Percentiles rank a stretch among this genome's conserved stretches.
These are phyloP conservation scores for Sisor rabdophorus DNA, from an alignment of 2,113 vertebrate genomes.

Conservation along the genomic window DNA sequence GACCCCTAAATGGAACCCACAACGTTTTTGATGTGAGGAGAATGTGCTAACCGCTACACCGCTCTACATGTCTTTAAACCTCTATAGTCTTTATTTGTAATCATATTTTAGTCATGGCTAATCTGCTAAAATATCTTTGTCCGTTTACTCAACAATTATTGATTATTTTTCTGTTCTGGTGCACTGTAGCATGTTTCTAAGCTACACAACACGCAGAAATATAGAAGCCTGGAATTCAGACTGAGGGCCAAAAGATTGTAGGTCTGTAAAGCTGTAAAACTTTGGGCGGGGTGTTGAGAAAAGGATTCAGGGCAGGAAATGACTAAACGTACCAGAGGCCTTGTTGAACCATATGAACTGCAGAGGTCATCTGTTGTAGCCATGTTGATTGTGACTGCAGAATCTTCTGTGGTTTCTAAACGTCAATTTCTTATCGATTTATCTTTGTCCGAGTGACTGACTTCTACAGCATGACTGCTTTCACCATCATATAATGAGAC, in stretches of 20 bases:
- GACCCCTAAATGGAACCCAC: no score
- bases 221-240: neutral
- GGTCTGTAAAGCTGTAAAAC: neutral
- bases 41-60: no score
- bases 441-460: neutral
- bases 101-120: no score
- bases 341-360: neutral
- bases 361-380: slow-evolving; percentile 5
- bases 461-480: neutral
- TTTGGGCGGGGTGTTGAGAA: slow-evolving; percentile 5
- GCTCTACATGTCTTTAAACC: no score
- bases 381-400: neutral
- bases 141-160: neutral
- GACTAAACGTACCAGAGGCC: neutral
- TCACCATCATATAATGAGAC: neutral
- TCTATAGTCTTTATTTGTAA: no score
- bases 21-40: no score
- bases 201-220: no score
- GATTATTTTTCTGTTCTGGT: neutral
- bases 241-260: neutral
- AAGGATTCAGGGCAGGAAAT: slow-evolving; percentile 27
- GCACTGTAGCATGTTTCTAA: neutral
- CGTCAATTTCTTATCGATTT: neutral
- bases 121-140: no score
- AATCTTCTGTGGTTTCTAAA: no score